These are phyloP conservation scores for Austrofundulus limnaeus DNA, from an alignment of 2,113 vertebrate genomes.

Conservation along the genomic window DNA sequence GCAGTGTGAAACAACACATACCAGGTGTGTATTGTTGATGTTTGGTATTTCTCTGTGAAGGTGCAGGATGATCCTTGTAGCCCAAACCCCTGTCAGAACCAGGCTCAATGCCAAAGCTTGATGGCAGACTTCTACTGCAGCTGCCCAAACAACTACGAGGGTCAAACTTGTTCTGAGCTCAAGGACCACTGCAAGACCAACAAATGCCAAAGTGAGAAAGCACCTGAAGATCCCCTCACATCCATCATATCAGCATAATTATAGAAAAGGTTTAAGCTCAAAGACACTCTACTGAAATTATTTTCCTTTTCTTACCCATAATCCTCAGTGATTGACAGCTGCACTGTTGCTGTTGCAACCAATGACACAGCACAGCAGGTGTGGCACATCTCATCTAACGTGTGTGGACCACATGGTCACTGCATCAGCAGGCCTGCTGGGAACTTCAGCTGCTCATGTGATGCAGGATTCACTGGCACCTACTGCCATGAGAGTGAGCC, in stretches of 20 bases:
- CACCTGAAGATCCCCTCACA: not conserved
- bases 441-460: slow-evolving; percentile 93
- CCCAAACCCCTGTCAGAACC: slow-evolving; percentile 89
- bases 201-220: slow-evolving; percentile 84
- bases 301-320: too few species aligned
- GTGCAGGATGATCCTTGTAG: slow-evolving; percentile 85
- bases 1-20: not conserved
- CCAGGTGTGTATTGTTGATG: not conserved
- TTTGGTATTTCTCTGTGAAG: slow-evolving; percentile 60
- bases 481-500: slow-evolving; percentile 98
- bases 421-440: slow-evolving; percentile 90
- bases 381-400: slow-evolving; percentile 84
- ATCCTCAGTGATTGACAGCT: slow-evolving; percentile 90
- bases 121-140: slow-evolving; percentile 89
- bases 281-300: not conserved
- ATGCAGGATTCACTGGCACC: slow-evolving; percentile 90
- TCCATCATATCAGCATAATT: not conserved
- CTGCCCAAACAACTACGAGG: slow-evolving; percentile 88
- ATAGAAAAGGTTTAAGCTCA: not conserved
- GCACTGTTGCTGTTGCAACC: slow-evolving; percentile 86
- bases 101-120: slow-evolving; percentile 85
- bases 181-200: slow-evolving; percentile 91
- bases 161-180: slow-evolving; percentile 91
- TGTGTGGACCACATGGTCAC: slow-evolving; percentile 90
- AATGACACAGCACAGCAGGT: slow-evolving; percentile 79